Conservation (phyloP, 1,140 invertebrate genomes). For the Aphelenchoides avenae region DNA sequence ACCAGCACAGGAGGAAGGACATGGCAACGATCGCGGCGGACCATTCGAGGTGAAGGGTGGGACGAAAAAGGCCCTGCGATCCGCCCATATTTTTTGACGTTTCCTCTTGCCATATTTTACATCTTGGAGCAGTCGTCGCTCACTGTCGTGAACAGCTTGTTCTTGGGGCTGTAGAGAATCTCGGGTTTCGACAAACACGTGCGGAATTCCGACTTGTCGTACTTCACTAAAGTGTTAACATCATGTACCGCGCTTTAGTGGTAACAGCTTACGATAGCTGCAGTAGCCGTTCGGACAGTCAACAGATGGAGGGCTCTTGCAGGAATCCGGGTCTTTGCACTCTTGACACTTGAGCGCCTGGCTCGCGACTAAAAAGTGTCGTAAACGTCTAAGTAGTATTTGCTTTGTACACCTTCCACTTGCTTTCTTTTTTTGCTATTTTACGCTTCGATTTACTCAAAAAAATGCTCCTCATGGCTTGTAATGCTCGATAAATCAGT, state of each 20-base stretch:
- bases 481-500: too few relatives aligned
- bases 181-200: not conserved
- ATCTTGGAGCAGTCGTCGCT: not conserved
- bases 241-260: too few relatives aligned
- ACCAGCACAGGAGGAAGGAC: too few relatives aligned
- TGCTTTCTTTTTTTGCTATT: too few relatives aligned
- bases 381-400: too few relatives aligned
- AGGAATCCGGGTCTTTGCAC: not conserved
- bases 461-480: too few relatives aligned
- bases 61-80: too few relatives aligned
- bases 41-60: too few relatives aligned
- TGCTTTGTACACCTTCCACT: too few relatives aligned
- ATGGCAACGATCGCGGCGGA: too few relatives aligned
- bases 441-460: too few relatives aligned
- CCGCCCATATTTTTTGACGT: too few relatives aligned
- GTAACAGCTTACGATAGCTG: slow-evolving; percentile 6
- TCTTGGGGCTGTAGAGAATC: not conserved
- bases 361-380: not conserved
- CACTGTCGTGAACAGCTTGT: not conserved
- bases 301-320: not conserved
- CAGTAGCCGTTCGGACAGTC: not conserved
- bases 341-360: not conserved
- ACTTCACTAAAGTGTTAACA: not conserved
- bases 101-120: not conserved
- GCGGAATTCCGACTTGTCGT: not conserved